phyloP scores from a whole-genome alignment of 1,140 invertebrate species.

The Ctenoplectra terminalis region DNA sequence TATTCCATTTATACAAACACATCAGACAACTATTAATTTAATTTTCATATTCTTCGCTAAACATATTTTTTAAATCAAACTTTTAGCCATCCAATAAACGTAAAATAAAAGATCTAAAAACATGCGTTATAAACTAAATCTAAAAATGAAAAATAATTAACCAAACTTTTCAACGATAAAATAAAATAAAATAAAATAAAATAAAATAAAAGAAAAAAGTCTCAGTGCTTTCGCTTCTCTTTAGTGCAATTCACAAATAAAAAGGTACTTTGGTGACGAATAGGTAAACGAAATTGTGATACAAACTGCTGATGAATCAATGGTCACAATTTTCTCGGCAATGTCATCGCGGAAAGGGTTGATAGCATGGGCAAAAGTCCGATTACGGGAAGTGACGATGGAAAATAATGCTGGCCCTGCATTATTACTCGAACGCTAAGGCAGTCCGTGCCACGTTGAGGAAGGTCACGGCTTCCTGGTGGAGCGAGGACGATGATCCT shows the following conservation, averaged over 20 bases:
- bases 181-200: too few relatives aligned
- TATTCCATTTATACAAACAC: background rate
- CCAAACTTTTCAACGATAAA: background rate
- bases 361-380: conserved; percentile 19
- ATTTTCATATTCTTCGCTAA: too few relatives aligned
- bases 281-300: background rate
- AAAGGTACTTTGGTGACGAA: too few relatives aligned
- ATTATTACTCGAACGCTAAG: conserved; percentile 89
- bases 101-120: background rate
- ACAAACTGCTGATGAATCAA: background rate
- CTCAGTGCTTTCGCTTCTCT: too few relatives aligned
- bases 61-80: too few relatives aligned
- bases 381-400: conserved; percentile 27
- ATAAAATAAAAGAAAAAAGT: too few relatives aligned
- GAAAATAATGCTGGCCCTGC: conserved; percentile 87
- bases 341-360: conserved; percentile 25
- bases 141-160: background rate
- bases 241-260: too few relatives aligned
- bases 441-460: conserved; percentile 70
- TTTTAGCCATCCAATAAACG: too few relatives aligned
- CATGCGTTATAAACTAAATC: background rate
- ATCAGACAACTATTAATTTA: background rate
- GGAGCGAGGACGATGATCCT: conserved; percentile 84
- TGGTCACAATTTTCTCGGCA: background rate
- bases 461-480: conserved; percentile 84